These are phyloP conservation scores for Drosophila tripunctata DNA, from an alignment of 2,888 invertebrate genomes.

Conservation along the genomic window DNA sequence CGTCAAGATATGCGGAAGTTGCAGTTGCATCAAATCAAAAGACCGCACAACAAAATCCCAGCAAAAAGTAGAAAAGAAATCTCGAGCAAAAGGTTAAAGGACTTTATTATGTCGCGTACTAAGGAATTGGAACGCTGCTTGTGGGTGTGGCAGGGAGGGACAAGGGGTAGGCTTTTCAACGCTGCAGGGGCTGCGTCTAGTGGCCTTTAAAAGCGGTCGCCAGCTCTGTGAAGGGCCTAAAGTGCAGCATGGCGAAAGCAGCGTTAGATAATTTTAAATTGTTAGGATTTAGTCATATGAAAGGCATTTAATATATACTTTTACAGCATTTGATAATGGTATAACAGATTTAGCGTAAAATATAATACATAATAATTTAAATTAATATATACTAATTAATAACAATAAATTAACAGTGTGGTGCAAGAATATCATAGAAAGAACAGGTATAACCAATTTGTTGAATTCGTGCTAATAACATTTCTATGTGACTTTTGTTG, in stretches of 20 bases:
- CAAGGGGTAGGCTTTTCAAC: constrained; percentile 22
- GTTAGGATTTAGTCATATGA: not conserved
- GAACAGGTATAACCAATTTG: not conserved
- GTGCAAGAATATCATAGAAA: not conserved
- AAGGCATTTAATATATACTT: not conserved
- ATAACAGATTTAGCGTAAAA: not conserved
- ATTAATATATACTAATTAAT: not conserved
- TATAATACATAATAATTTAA: not conserved
- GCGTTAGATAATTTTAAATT: constrained; percentile 13
- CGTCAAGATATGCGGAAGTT: constrained; percentile 63
- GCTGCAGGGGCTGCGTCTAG: constrained; percentile 34
- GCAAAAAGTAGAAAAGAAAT: constrained; percentile 18
- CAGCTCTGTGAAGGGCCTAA: constrained; percentile 9
- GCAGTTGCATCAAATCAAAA: constrained; percentile 43
- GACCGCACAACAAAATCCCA: constrained; percentile 11
- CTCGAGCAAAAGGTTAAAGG: constrained; percentile 68
- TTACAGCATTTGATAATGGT: no score
- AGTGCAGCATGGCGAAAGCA: not conserved
- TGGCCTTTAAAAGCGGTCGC: constrained; percentile 54
- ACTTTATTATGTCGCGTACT: constrained; percentile 51
- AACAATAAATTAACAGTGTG: not conserved
- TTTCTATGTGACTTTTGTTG: not conserved
- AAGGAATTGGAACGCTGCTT: constrained; percentile 7
- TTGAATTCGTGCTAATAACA: not conserved
- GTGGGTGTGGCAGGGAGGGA: not conserved